Base-by-base conservation (phyloP, 2,888 invertebrate species). In the Cataglyphis livida region DNA sequence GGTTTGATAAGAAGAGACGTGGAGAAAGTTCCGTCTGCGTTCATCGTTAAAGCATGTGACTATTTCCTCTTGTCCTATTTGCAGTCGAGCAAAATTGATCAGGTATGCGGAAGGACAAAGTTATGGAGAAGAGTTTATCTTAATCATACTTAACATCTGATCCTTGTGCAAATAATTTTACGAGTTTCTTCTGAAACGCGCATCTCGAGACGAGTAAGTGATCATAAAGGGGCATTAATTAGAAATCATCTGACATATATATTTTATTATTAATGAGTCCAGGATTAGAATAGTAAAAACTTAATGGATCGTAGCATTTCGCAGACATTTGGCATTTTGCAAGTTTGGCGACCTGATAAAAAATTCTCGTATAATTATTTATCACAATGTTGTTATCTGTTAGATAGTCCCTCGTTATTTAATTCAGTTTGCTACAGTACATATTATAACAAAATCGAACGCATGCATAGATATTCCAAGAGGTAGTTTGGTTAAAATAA, bases 211-310 rank as follows among this genome's bases (percentile, higher is more conserved):
- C 82, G 81, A 81, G 32, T 82, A 84, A 84, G 57, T 59, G 57
- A 54, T 84, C 76, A 65, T 66, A 48, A 48, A 83, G 73, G 44
- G 75, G 15, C 68, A 66, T 81, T 76, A 85, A 87, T 84, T 82
- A 85, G 76, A 76, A 85, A 73, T 65, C 81, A 83, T 78, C 62
- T 68, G 61, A 66, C 65, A 81, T 70, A 64, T 25, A 81, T 79
- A 81, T 57, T 81, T 87, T 87, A 83, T 81, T 81, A 65, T 51
- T 65, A 66, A 81, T 68, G 18, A 82, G 68, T 32, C 12, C 41
- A 54, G 65, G 7, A n/a, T 64, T 59, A 38, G 48, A 15, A 38
- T 35, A 62, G 28, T n/a, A 25, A n/a, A 35, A 44, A 79, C 51
- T 48, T 66, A 75, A 57, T 12, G 3, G 28, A 32, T 61, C 15